Evolutionary conservation across 2,888 invertebrate genomes (phyloP).

Genomic region (Lydus trimaculatus): DNA sequence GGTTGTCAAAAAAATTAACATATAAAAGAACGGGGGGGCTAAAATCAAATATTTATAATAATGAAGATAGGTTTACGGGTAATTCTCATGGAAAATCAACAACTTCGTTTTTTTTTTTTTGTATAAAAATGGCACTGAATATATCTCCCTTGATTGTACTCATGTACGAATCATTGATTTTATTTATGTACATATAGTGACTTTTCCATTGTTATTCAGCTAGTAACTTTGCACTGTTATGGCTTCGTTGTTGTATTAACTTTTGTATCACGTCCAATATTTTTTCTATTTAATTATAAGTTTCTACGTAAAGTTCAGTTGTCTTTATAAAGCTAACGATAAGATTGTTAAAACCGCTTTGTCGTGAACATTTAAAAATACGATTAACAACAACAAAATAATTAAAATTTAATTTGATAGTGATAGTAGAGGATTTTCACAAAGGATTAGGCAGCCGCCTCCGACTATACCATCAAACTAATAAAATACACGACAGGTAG

Average conservation of each 20-base stretch:
- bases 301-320: neutral
- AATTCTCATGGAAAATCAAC: neutral
- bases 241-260: neutral
- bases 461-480: no score
- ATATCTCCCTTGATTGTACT: neutral
- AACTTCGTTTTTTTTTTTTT: neutral
- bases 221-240: neutral
- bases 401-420: no score
- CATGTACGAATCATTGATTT: neutral
- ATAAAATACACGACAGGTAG: no score
- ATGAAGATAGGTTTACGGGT: neutral
- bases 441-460: no score
- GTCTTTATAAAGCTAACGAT: neutral
- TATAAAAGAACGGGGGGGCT: no score
- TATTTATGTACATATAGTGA: neutral
- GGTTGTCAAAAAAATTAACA: neutral
- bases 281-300: slow-evolving; percentile 5
- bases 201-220: neutral
- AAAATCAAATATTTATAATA: neutral
- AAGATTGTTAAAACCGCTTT: neutral
- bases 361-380: neutral
- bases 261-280: neutral
- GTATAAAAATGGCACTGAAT: neutral
- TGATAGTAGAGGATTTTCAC: no score
- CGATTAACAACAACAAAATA: neutral